Percentiles rank a stretch among this genome's conserved stretches.
Evolutionary conservation across 2,113 vertebrate genomes (phyloP).

Genomic region (Laterallus jamaicensis): DNA sequence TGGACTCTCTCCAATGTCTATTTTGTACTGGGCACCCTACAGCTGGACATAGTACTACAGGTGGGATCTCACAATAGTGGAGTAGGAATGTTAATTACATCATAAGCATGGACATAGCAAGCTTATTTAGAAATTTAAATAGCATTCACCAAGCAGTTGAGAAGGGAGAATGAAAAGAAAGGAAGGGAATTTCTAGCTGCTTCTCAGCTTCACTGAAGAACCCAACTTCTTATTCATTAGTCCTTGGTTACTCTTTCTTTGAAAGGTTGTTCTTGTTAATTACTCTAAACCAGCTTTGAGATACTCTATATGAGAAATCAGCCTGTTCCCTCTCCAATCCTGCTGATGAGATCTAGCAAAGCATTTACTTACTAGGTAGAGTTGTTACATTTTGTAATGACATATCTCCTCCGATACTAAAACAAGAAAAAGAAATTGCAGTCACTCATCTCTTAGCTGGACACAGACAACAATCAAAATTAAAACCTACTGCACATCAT

Average conservation of each 20-base stretch:
- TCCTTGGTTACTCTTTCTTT: background rate
- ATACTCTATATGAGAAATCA: background rate
- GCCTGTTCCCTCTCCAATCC: background rate
- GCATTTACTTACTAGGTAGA: constrained; percentile 85
- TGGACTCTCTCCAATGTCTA: too few relatives aligned
- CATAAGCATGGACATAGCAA: background rate
- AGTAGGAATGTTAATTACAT: background rate
- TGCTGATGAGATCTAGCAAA: background rate
- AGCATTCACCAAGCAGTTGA: background rate
- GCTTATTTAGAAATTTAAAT: background rate
- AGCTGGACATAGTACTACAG: too few relatives aligned
- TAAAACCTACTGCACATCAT: background rate
- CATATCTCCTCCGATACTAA: constrained; percentile 86
- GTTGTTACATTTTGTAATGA: constrained; percentile 84
- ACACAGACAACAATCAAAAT: background rate
- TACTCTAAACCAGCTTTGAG: background rate
- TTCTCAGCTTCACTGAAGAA: background rate
- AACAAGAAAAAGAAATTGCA: constrained; percentile 22
- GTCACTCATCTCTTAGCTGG: background rate
- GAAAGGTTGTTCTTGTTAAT: background rate
- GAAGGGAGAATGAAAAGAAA: background rate
- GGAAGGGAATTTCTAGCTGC: background rate
- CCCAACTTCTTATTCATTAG: background rate
- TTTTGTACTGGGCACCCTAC: too few relatives aligned
- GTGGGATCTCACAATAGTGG: too few relatives aligned